These are phyloP conservation scores for Tokudaia tokunoshimensis DNA, from an alignment of 2,797 vertebrate species.

Conservation along the genomic window DNA sequence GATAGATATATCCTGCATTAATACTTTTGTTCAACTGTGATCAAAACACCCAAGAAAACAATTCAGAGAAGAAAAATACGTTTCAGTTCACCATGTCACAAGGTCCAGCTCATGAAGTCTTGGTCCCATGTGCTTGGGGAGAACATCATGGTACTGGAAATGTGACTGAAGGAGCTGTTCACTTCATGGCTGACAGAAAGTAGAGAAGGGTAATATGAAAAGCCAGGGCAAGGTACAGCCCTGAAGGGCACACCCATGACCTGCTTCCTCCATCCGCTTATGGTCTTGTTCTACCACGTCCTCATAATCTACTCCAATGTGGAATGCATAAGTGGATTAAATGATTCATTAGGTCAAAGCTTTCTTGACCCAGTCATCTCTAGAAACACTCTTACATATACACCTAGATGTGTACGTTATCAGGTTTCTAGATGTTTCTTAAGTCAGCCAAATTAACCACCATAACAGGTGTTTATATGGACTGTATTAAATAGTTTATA, in stretches of 20 bases:
- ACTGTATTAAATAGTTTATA: background rate
- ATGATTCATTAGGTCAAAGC: background rate
- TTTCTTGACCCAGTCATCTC: background rate
- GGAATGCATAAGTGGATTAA: background rate
- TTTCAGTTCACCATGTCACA: background rate
- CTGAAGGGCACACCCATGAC: background rate
- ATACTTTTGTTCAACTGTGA: background rate
- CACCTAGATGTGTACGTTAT: background rate
- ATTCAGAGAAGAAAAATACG: background rate
- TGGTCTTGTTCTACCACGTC: background rate
- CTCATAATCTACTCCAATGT: background rate
- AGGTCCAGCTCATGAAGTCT: background rate
- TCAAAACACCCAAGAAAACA: background rate
- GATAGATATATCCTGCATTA: background rate
- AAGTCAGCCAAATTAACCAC: background rate
- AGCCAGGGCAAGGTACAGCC: background rate
- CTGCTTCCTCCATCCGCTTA: background rate
- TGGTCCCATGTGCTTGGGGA: background rate
- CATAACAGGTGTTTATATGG: slow-evolving; percentile 20
- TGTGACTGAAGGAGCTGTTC: background rate
- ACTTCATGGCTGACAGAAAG: background rate
- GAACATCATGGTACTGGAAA: background rate
- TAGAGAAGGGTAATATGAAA: background rate
- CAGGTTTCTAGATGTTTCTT: background rate
- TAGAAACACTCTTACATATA: background rate